Percentiles rank a stretch among this genome's conserved stretches.
These are phyloP conservation scores for Synergus gifuensis DNA, from an alignment of 2,888 invertebrate species.

Conservation along the genomic window DNA sequence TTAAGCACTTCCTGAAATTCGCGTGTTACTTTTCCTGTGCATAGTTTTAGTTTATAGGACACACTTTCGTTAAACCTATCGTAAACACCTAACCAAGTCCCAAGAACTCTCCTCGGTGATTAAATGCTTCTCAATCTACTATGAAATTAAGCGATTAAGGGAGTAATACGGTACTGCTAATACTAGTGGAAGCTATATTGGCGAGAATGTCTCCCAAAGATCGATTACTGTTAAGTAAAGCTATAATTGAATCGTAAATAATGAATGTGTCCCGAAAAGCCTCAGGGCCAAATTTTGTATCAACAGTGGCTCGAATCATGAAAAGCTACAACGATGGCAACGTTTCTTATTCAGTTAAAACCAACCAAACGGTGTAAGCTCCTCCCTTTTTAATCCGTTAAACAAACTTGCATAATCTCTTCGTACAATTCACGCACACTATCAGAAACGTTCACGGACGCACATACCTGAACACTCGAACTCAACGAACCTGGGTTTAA, in stretches of 20 bases:
- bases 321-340: neutral
- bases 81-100: neutral
- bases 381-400: conserved; percentile 58
- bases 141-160: neutral
- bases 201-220: neutral
- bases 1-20: too few species aligned
- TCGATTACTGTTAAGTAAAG: neutral
- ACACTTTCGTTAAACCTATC: neutral
- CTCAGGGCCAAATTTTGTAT: neutral
- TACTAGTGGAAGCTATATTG: neutral
- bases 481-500: conserved; percentile 54
- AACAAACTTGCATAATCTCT: conserved; percentile 62
- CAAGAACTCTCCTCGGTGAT: neutral
- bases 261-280: neutral
- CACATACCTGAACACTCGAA: conserved; percentile 26
- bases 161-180: neutral
- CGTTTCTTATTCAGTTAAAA: conserved; percentile 37
- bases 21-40: neutral
- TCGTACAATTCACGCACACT: conserved; percentile 39
- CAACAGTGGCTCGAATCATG: neutral
- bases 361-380: conserved; percentile 30
- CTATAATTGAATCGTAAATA: conserved; percentile 26
- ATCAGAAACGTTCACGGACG: neutral
- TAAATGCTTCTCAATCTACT: conserved; percentile 9
- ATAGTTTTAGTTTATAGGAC: neutral